Percentiles rank a stretch among this genome's conserved stretches.
Evolutionary conservation across 2,113 vertebrate genomes (phyloP).

Genomic region (Tretioscincus oriximinensis): DNA sequence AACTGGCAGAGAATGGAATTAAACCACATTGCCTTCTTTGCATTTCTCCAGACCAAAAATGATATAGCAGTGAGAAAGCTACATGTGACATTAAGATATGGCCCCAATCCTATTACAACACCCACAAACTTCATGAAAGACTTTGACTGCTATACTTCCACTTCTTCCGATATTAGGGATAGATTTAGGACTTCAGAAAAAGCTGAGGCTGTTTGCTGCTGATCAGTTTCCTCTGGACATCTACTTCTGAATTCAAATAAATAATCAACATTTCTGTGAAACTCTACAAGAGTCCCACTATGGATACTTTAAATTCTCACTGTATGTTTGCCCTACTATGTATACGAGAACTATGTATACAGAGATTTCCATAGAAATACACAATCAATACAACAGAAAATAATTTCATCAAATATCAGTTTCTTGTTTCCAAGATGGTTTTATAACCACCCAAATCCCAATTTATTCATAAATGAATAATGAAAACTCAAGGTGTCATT

Average conservation of each 20-base stretch:
- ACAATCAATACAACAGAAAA: not conserved
- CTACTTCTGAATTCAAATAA: not conserved
- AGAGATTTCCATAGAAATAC: not conserved
- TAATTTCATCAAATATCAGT: not conserved
- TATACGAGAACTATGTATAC: not conserved
- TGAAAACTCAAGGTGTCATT: not conserved
- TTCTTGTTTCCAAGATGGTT: not conserved
- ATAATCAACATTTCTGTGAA: not conserved
- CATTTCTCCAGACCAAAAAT: not conserved
- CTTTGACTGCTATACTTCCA: not conserved
- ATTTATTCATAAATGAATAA: not conserved
- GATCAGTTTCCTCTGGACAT: not conserved
- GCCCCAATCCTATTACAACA: not conserved
- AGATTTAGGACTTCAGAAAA: not conserved
- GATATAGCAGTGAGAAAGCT: not conserved
- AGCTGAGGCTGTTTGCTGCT: not conserved
- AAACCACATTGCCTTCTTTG: not conserved
- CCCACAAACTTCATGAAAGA: not conserved
- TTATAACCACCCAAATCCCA: not conserved
- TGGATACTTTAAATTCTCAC: not conserved
- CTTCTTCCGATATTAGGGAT: not conserved
- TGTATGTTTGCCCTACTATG: not conserved
- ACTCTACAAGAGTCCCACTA: not conserved
- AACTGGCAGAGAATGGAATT: not conserved
- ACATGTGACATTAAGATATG: too few relatives aligned